A percentile compares a stretch with the other conserved stretches of the same genome.
Conservation (phyloP, 2,888 invertebrate genomes). For the Heliconius charithonia region DNA sequence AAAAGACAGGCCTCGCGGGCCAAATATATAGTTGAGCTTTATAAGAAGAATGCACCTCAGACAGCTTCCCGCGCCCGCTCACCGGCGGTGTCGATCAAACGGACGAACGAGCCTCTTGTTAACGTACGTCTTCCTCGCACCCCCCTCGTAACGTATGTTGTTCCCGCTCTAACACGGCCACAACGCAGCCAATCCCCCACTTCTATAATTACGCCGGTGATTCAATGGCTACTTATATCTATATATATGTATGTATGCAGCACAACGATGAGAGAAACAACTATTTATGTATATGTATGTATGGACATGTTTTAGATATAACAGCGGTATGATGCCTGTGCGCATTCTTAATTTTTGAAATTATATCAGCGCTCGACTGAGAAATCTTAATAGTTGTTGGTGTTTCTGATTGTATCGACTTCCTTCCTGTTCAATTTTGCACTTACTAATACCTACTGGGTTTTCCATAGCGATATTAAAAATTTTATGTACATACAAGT, state of each 20-base stretch:
- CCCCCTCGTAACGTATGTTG: slow-evolving; percentile 55
- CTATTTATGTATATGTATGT: slow-evolving; percentile 73
- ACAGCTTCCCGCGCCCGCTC: slow-evolving; percentile 78
- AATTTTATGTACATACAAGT: not conserved
- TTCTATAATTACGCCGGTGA: slow-evolving; percentile 84
- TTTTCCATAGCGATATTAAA: not conserved
- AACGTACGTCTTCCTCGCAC: slow-evolving; percentile 72
- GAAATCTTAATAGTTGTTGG: not conserved
- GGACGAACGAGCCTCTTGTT: slow-evolving; percentile 83
- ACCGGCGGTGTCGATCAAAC: slow-evolving; percentile 83
- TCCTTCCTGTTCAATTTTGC: not conserved
- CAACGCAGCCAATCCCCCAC: slow-evolving; percentile 84
- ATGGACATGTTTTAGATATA: slow-evolving; percentile 70
- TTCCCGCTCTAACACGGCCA: slow-evolving; percentile 69
- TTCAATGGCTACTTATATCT: slow-evolving; percentile 84
- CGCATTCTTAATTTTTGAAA: slow-evolving; percentile 49
- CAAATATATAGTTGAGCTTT: slow-evolving; percentile 83
- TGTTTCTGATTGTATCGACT: not conserved
- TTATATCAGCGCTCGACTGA: slow-evolving; percentile 44
- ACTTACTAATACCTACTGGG: not conserved
- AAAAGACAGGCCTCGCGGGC: slow-evolving; percentile 60
- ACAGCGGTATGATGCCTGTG: slow-evolving; percentile 63
- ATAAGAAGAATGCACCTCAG: slow-evolving; percentile 82
- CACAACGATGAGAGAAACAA: slow-evolving; percentile 78
- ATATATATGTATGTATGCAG: slow-evolving; percentile 69